Conservation (phyloP, 1,140 invertebrate genomes). For the Oppia nitens region DNA sequence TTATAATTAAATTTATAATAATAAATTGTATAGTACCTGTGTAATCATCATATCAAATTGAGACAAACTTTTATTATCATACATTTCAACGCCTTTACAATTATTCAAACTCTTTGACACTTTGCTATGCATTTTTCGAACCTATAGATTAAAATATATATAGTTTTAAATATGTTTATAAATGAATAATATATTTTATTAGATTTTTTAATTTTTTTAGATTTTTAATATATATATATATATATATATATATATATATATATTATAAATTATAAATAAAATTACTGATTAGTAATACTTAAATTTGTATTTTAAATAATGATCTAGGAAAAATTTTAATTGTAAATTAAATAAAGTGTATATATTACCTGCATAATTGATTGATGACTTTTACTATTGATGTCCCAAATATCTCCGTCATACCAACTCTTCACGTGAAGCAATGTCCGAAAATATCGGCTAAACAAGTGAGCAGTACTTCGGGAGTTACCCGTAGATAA, state of each 20-base stretch:
- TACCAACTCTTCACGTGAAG: conserved; percentile 57
- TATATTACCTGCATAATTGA: conserved; percentile 31
- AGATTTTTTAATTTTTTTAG: no score
- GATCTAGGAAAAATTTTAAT: no score
- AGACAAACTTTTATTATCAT: conserved; percentile 19
- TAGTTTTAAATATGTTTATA: no score
- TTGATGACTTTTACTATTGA: conserved; percentile 28
- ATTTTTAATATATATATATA: no score
- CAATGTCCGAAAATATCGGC: conserved; percentile 52
- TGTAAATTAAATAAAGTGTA: no score
- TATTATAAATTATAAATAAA: no score
- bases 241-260: no score
- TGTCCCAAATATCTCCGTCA: conserved; percentile 37
- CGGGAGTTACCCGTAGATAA: conserved; percentile 33
- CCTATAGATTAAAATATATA: conserved; percentile 18
- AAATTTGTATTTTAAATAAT: no score
- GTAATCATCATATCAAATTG: conserved; percentile 27
- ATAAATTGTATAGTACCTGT: conserved; percentile 16
- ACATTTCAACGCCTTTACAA: conserved; percentile 28
- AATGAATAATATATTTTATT: no score
- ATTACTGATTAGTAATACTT: no score
- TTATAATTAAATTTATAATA: background rate
- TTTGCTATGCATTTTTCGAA: conserved; percentile 31
- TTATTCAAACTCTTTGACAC: conserved; percentile 30
- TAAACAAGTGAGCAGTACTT: conserved; percentile 42